These are phyloP conservation scores for Bubo bubo DNA, from an alignment of 2,113 vertebrate genomes.

Conservation along the genomic window DNA sequence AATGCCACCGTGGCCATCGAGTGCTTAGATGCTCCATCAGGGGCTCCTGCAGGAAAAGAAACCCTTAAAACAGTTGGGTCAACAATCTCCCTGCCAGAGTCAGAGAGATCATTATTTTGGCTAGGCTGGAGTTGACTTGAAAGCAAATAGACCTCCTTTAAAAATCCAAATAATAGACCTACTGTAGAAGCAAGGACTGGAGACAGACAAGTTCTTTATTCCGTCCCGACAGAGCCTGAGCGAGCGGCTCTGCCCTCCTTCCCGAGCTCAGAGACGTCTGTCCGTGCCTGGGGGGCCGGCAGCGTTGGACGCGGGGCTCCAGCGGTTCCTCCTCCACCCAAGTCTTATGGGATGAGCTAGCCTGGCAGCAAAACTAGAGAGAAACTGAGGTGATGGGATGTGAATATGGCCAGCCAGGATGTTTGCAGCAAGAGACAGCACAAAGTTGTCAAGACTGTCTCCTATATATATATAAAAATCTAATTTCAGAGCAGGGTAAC, in stretches of 20 bases:
- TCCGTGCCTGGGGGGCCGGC: fast-evolving
- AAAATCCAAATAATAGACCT: slow-evolving; percentile 5
- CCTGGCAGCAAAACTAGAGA: neutral
- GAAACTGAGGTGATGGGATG: neutral
- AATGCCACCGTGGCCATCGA: fast-evolving
- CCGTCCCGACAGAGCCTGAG: neutral
- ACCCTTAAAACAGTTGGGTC: neutral
- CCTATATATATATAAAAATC: neutral
- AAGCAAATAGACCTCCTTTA: slow-evolving; percentile 25
- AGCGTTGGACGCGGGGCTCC: fast-evolving
- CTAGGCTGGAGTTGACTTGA: neutral
- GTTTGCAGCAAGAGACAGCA: fast-evolving
- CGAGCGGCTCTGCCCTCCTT: neutral
- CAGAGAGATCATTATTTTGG: neutral
- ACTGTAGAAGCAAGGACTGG: neutral
- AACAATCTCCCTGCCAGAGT: neutral
- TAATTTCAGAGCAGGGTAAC: neutral
- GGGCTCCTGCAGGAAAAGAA: neutral
- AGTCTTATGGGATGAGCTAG: neutral
- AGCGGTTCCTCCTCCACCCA: neutral
- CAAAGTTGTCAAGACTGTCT: neutral
- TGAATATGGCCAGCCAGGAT: neutral
- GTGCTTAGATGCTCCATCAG: neutral
- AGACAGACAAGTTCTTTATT: slow-evolving; percentile 30
- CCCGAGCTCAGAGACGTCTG: neutral